These are phyloP conservation scores for Muntiacus muntjak DNA, from an alignment of 2,113 vertebrate species.

Conservation along the genomic window DNA sequence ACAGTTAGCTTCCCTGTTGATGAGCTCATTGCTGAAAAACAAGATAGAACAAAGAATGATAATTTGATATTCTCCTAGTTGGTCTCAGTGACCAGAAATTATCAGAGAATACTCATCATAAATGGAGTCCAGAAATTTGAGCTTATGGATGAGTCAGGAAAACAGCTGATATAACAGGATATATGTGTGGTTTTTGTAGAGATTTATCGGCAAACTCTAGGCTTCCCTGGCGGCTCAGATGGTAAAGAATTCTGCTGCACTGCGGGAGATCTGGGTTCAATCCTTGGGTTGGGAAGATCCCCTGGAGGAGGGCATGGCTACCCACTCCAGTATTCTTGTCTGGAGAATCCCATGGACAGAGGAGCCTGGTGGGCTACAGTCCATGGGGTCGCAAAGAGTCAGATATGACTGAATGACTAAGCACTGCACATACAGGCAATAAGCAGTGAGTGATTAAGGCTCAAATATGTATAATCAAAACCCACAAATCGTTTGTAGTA, in stretches of 20 bases:
- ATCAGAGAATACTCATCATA: neutral
- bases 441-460: neutral
- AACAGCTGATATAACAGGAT: neutral
- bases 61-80: neutral
- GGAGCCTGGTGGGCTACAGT: neutral
- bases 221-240: neutral
- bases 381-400: neutral
- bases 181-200: neutral
- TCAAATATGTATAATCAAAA: neutral
- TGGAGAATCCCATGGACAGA: neutral
- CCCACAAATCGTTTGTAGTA: neutral
- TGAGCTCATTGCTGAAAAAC: slow-evolving; percentile 66
- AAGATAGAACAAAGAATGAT: slow-evolving; percentile 50
- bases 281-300: neutral
- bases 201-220: neutral
- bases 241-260: neutral
- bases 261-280: neutral
- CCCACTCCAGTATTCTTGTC: neutral
- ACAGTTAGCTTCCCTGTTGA: slow-evolving; percentile 59
- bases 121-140: neutral
- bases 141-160: neutral
- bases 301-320: neutral
- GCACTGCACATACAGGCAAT: neutral
- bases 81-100: neutral
- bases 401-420: neutral